phyloP scores from a whole-genome alignment of 1,140 invertebrate species.

The Platorchestia sp. region DNA sequence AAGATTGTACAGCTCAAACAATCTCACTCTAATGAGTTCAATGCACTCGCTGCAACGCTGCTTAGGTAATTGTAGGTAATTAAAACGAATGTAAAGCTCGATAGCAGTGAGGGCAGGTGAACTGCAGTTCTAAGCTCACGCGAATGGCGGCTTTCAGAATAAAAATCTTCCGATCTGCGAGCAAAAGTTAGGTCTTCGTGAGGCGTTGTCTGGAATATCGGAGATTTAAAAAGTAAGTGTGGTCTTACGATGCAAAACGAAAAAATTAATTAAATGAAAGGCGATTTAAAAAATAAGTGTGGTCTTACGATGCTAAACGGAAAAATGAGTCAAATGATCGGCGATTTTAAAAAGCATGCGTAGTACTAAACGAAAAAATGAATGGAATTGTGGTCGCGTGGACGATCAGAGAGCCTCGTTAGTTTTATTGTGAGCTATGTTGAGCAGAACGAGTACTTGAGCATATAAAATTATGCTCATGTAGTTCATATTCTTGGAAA shows the following conservation, averaged over 20 bases:
- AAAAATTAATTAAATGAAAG: no score
- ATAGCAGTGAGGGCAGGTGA: not conserved
- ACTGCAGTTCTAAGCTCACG: not conserved
- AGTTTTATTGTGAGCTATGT: no score
- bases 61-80: not conserved
- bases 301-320: not conserved
- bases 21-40: not conserved
- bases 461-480: no score
- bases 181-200: not conserved
- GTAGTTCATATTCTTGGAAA: no score
- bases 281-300: not conserved
- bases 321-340: no score
- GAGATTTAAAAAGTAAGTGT: not conserved
- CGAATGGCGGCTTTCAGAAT: not conserved
- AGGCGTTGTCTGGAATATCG: not conserved
- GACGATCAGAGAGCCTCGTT: no score
- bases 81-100: not conserved
- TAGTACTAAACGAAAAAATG: not conserved
- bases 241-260: not conserved
- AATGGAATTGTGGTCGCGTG: no score
- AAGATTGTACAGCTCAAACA: not conserved
- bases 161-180: not conserved
- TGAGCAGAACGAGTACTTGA: no score
- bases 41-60: not conserved
- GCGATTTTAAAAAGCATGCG: not conserved